Evolutionary conservation across 2,888 invertebrate species (phyloP), one percentile per base, ranked within the genome.

Genomic region (Eilema caniola): DNA sequence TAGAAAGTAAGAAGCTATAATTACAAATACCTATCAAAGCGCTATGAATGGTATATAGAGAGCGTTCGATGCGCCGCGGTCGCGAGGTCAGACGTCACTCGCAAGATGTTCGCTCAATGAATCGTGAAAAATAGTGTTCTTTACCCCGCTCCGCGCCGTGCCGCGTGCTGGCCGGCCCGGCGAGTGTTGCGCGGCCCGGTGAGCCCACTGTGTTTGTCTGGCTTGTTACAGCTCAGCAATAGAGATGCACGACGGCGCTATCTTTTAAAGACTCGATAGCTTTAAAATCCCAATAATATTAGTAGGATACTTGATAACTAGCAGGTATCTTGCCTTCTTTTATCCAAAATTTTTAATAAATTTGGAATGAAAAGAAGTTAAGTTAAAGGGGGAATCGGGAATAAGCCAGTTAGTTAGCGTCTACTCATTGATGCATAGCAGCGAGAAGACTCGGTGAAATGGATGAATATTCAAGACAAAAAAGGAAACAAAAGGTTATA

Each of bases 51-150:
- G 2, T 2, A 23, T 33, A 11, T 7, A 23, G 1, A 23, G 14
- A 62, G 62, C 62, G 33, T 0, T 24, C 24, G 3, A n/a, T 24
- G 37, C 28, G 37, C 23, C 20, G 47, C 37, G 24, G 62, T 37
- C 24, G 24, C 23, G 41, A 41, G 24, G 53, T 53, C 53, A 56
- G n/a, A 31, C n/a, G 47, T 56, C 28, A 28, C 7, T 53, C 24
- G 16, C 59, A 28, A 16, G 59, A 16, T 8, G 24, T n/a, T 64
- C 47, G 28, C 25, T 64, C 16, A 64, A 28, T 53, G 53, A 12
- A 23, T 23, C 23, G 31, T 65, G 64, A 65, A n/a, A 65, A 56
- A 65, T 53, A 14, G 56, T 56, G 31, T 56, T 65, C 23, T 28
- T 64, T 3, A 41, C 63, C 53, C 53, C 53, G 53, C 53, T 7